Conservation (phyloP, 2,113 vertebrate genomes). For the Xiphorhynchus elegans region DNA sequence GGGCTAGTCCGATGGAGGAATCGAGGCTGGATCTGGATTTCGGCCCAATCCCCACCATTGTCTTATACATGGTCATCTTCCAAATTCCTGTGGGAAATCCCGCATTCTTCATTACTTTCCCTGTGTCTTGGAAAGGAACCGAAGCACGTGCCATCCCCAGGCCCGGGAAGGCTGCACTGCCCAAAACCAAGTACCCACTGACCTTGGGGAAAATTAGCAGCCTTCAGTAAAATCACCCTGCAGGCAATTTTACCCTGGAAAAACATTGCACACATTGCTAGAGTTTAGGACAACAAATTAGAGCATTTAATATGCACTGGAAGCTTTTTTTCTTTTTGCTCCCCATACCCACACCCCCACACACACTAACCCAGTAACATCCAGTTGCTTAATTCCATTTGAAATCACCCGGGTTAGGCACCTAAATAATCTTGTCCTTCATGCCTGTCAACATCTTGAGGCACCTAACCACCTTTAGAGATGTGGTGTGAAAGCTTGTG, state of each 20-base stretch:
- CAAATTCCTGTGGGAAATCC: background rate
- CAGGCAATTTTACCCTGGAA: conserved; percentile 2
- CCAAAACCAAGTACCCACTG: background rate
- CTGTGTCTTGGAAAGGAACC: background rate
- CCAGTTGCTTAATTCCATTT: conserved; percentile 56
- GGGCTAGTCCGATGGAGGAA: background rate
- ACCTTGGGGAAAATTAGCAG: background rate
- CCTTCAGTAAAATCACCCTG: background rate
- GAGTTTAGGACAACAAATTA: conserved; percentile 41
- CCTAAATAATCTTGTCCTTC: conserved; percentile 72
- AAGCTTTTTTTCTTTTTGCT: background rate
- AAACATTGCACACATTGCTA: background rate
- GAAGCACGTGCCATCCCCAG: accelerated
- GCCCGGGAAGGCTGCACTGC: background rate
- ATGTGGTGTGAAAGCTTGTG: conserved; percentile 59
- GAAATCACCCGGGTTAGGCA: conserved; percentile 47
- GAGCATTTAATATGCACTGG: conserved; percentile 8
- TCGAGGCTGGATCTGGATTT: background rate
- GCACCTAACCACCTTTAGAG: conserved; percentile 67
- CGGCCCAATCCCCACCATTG: background rate
- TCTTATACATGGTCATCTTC: background rate
- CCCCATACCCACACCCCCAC: background rate
- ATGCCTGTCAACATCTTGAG: conserved; percentile 68
- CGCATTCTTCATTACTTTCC: background rate
- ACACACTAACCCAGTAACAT: background rate